These are phyloP conservation scores for Agrenia bidenticulata DNA, from an alignment of 2,888 invertebrate genomes.

Conservation along the genomic window DNA sequence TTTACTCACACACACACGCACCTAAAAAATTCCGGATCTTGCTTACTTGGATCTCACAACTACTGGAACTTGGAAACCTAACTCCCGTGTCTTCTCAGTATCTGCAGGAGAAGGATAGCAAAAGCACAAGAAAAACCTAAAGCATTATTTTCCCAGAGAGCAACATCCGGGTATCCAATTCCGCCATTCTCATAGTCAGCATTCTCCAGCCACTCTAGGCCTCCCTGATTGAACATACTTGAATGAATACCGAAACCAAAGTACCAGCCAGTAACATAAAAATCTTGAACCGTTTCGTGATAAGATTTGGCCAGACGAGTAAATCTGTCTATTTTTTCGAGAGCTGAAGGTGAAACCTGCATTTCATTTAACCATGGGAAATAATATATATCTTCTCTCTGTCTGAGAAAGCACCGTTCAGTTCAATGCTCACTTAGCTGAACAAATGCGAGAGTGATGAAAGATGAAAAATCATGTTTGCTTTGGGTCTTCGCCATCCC, in stretches of 20 bases:
- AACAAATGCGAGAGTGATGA: slow-evolving; percentile 37
- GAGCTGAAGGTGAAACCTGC: slow-evolving; percentile 3
- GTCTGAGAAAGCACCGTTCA: slow-evolving; percentile 4
- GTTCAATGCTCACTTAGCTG: slow-evolving; percentile 14
- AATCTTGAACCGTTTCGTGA: slow-evolving; percentile 3
- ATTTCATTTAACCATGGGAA: not conserved
- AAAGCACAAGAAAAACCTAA: not conserved
- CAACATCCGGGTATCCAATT: slow-evolving; percentile 13
- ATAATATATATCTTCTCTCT: not conserved
- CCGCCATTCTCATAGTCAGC: slow-evolving; percentile 4
- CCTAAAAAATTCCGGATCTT: not conserved
- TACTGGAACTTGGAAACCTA: too few relatives aligned
- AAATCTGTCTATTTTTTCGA: slow-evolving; percentile 5
- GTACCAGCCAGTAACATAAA: not conserved
- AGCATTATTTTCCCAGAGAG: slow-evolving; percentile 9
- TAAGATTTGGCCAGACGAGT: slow-evolving; percentile 1
- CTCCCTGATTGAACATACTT: not conserved
- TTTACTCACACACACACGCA: slow-evolving; percentile 5
- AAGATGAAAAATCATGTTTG: slow-evolving; percentile 50
- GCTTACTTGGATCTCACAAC: too few relatives aligned
- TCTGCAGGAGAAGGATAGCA: too few relatives aligned
- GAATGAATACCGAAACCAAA: not conserved
- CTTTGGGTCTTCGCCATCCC: slow-evolving; percentile 35
- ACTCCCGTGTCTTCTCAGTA: too few relatives aligned
- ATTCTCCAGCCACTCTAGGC: slow-evolving; percentile 1